phyloP scores from a whole-genome alignment of 2,888 invertebrate genomes.

The Pandemis heparana region DNA sequence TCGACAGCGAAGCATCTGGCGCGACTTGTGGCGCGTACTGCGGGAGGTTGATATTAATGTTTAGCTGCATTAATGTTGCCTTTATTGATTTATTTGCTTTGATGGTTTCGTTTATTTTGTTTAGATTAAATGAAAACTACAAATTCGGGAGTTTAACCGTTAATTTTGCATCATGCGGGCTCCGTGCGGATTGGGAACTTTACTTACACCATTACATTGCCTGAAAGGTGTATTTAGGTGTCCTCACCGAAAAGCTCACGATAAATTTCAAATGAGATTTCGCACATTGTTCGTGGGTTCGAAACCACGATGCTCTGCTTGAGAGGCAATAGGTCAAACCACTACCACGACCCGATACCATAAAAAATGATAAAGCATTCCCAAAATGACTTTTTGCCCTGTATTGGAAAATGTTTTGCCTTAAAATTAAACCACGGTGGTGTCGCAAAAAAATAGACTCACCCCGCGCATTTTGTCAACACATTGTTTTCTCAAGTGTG shows the following conservation, averaged over 20 bases:
- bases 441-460: background rate
- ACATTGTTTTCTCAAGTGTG: conserved; percentile 7
- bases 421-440: background rate
- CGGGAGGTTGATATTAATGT: conserved; percentile 40
- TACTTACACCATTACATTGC: no score
- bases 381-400: background rate
- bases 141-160: background rate
- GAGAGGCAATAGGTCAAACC: no score
- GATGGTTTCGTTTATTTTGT: conserved; percentile 26
- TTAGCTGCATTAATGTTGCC: conserved; percentile 38
- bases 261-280: no score
- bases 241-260: no score
- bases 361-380: background rate
- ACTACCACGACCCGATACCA: no score
- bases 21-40: conserved; percentile 41
- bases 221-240: no score
- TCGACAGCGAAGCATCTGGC: conserved; percentile 32
- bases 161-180: no score
- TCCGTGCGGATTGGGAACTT: no score
- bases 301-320: no score
- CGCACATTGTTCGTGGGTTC: no score
- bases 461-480: background rate
- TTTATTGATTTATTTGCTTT: conserved; percentile 34
- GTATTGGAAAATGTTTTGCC: background rate
- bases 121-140: background rate